phyloP scores from a whole-genome alignment of 2,113 vertebrate species.

The Procavia capensis region DNA sequence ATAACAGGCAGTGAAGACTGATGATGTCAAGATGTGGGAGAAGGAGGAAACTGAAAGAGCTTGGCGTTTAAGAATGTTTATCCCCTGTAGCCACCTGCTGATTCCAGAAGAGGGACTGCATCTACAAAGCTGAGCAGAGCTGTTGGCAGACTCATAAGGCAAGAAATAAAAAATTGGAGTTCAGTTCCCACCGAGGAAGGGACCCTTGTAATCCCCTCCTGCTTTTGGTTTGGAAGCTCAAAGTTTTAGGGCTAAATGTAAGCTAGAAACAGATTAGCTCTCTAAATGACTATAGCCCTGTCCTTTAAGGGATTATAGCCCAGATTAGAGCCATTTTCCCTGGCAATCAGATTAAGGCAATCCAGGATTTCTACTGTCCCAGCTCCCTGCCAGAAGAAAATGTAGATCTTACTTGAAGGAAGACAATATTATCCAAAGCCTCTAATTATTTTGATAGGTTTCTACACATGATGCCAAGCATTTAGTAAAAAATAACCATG shows the following conservation, averaged over 20 bases:
- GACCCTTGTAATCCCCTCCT: background rate
- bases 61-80: background rate
- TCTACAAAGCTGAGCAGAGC: background rate
- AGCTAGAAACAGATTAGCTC: background rate
- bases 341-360: background rate
- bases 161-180: background rate
- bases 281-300: background rate
- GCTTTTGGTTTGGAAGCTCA: background rate
- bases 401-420: background rate
- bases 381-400: background rate
- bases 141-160: background rate
- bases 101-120: background rate
- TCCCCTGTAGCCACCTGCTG: background rate
- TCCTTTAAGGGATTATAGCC: background rate
- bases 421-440: background rate
- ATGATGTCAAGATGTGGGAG: background rate
- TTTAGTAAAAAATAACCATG: background rate
- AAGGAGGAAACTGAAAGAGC: background rate
- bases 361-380: background rate
- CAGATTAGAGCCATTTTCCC: background rate
- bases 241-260: background rate
- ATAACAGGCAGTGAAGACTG: background rate
- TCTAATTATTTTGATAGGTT: background rate
- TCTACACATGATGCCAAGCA: background rate
- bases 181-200: background rate